Evolutionary conservation across 2,888 invertebrate genomes (phyloP).

Genomic region (Drosophila atripex): DNA sequence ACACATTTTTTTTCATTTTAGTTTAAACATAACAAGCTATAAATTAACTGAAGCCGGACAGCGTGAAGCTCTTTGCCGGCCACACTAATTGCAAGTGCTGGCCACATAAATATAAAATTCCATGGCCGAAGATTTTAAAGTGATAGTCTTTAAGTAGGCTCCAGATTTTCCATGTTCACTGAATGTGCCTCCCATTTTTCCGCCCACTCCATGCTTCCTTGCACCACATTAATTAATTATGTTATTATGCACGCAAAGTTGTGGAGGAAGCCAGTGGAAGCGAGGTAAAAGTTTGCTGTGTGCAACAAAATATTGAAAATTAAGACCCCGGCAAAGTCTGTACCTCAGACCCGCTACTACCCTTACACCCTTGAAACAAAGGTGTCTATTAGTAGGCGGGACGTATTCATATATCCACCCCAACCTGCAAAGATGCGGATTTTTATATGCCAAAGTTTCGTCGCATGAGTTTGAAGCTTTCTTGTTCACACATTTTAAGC

Average conservation of each 20-base stretch:
- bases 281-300: conserved; percentile 45
- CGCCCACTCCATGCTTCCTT: conserved; percentile 15
- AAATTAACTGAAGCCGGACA: conserved; percentile 65
- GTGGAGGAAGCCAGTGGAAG: background rate
- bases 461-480: conserved; percentile 47
- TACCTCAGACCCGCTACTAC: background rate
- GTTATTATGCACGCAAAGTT: conserved; percentile 64
- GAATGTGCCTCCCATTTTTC: background rate
- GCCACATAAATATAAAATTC: conserved; percentile 60
- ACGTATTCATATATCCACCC: conserved; percentile 14
- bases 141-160: conserved; percentile 34
- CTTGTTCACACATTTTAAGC: conserved; percentile 61
- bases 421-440: conserved; percentile 28
- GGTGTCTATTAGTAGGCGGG: conserved; percentile 52
- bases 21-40: conserved; percentile 75
- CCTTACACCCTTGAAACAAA: conserved; percentile 9
- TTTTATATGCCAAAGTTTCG: conserved; percentile 65
- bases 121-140: conserved; percentile 46
- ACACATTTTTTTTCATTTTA: conserved; percentile 43
- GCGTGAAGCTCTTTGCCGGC: conserved; percentile 59
- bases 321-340: conserved; percentile 51
- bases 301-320: conserved; percentile 70
- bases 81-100: conserved; percentile 68
- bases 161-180: conserved; percentile 10
- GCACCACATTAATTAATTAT: conserved; percentile 67